Base-by-base conservation (phyloP, 1,140 invertebrate genomes). In the Drosophila orosa region DNA sequence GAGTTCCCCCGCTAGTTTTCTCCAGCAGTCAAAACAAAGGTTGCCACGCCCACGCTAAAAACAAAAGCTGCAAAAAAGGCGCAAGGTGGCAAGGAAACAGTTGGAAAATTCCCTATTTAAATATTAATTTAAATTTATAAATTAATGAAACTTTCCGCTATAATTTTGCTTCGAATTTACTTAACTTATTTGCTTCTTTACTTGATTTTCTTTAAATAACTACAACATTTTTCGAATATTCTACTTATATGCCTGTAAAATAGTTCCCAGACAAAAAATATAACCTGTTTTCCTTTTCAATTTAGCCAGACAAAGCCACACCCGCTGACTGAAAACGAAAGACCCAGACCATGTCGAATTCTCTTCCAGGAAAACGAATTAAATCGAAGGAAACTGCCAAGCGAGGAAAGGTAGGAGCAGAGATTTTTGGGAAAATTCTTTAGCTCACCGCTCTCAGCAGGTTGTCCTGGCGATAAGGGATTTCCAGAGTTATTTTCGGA, bases 21-120 rank as follows among this genome's bases (percentile, higher is more conserved):
- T 19, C 15, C 24, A 66, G 54, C 40, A 66, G 44, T 59, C 62
- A 65, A 71, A 71, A 68, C 77, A 52, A 61, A 67, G 40, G 42
- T 29, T 31, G 60, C 40, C 65, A 83, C 74, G 65, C 74, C 79
- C 45, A 35, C 37, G 17, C 24, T 5, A n/a, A 50, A 22, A 22
- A 52, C 17, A 29, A 57, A 17, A 15, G 39, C 4, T 17, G n/a
- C 5, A n/a, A 19, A 25, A 27, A 17, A 5, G 19, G 47, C 27
- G 12, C 9, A 33, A 22, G 10, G 25, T 19, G 15, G 27, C 12
- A 12, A 17, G 9, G 25, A 42, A 54, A 27, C 29, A 15, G 12
- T 33, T 13, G 47, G 3, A 52, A 15, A 52, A 22, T 6, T 24
- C 9, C 6, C 0, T 4, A n/a, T 10, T 17, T 3, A 37, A 17